Base-by-base conservation (phyloP, 2,113 vertebrate genomes). In the Heterotilapia buettikoferi region DNA sequence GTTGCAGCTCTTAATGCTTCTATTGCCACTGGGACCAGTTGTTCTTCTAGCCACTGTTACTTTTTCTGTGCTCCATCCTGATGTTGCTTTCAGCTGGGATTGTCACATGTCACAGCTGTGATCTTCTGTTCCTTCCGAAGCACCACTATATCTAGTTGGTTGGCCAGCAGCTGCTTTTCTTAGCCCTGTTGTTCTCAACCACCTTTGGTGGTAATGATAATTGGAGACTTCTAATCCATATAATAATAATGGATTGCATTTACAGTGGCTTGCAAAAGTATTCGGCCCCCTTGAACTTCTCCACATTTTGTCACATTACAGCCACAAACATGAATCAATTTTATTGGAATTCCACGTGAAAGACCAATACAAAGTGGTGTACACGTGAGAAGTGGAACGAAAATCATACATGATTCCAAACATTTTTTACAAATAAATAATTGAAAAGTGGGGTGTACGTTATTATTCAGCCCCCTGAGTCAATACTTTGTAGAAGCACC, bases 361-460 rank as follows among this genome's bases (percentile, higher is more conserved):
- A 57, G 24, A 57, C 56, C 0, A 57, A 16, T 0, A 57, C 24
- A 57, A 29, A 57, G 56, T 57, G 0, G 56, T 57, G 24, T 0
- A 26, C 24, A 57, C 1, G 6, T 56, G 53, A 56, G 11, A 29
- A 57, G 56, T 29, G 1, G 56, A 57, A 57, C 0, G 0, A 2
- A 57, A 57, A 57, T 2, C 56, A 29, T 3, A 29, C 54, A 57
- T 16, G 54, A 57, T 57, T 56, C 24, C 54, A 57, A 57, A 29
- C 24, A 16, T 29, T 29, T 57, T 57, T 16, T 57, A 57, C 24
- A 57, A 57, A 57, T 57, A 57, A 57, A 26, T 57, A 26, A 57
- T 0, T 57, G 54, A 5, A 57, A 57, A 26, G 4, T 57, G 12
- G 12, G 54, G 12, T 57, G 12, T 57, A 12, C 6, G 0, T 57